phyloP scores from a whole-genome alignment of 2,888 invertebrate genomes.

The Oscheius myriophilus region DNA sequence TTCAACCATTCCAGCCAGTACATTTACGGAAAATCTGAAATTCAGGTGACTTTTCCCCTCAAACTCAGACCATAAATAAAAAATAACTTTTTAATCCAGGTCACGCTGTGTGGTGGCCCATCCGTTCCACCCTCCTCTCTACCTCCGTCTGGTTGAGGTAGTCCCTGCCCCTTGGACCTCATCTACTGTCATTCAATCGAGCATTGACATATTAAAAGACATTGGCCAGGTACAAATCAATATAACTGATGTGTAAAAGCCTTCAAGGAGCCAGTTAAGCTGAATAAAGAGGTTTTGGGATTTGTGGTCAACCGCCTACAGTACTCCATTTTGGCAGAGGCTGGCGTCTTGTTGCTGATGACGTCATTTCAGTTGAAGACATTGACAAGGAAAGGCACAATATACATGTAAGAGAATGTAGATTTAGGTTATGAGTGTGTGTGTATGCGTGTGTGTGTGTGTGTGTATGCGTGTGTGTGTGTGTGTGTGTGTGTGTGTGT shows the following conservation, averaged over 20 bases:
- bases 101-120: constrained; percentile 70
- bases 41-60: too few relatives aligned
- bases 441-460: too few relatives aligned
- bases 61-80: too few relatives aligned
- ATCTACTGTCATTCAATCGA: constrained; percentile 80
- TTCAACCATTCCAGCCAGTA: constrained; percentile 88
- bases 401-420: background rate
- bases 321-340: constrained; percentile 91
- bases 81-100: too few relatives aligned
- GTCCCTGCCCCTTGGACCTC: constrained; percentile 94
- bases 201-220: constrained; percentile 83
- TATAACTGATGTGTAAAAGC: background rate
- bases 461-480: too few relatives aligned
- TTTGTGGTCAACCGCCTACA: constrained; percentile 93
- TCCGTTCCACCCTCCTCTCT: constrained; percentile 89
- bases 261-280: constrained; percentile 81
- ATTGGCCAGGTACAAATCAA: constrained; percentile 80
- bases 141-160: constrained; percentile 90
- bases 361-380: constrained; percentile 86
- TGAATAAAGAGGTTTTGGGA: constrained; percentile 87
- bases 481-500: too few relatives aligned
- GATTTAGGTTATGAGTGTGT: constrained; percentile 51
- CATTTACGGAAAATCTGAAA: constrained; percentile 83
- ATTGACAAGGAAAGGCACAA: constrained; percentile 83
- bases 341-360: constrained; percentile 87